Percentiles rank a stretch among this genome's conserved stretches.
These are phyloP conservation scores for Lasioglossum malachurum DNA, from an alignment of 2,888 invertebrate genomes.

Conservation along the genomic window DNA sequence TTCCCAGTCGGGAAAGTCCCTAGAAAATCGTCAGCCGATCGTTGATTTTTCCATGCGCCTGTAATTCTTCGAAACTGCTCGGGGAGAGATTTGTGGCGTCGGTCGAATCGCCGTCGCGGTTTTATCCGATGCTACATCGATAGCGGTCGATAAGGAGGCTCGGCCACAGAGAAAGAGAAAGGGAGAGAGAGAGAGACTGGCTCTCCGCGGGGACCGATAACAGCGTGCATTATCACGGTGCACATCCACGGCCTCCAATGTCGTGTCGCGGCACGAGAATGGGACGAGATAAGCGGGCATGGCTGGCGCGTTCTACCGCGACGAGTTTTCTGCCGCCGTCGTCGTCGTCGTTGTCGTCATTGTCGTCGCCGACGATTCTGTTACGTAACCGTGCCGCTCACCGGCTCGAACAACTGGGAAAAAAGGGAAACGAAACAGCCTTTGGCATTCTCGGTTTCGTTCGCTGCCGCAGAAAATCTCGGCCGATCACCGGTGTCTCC, in stretches of 20 bases:
- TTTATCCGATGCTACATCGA: conserved; percentile 61
- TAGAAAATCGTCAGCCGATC: neutral
- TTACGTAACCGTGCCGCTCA: conserved; percentile 4
- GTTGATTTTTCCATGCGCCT: neutral
- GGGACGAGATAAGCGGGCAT: conserved; percentile 43
- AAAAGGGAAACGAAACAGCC: conserved; percentile 33
- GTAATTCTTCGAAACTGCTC: neutral
- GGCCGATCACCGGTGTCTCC: neutral
- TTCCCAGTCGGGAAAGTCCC: neutral
- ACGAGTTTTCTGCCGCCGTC: conserved; percentile 22
- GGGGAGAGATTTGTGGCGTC: conserved; percentile 21
- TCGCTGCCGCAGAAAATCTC: neutral
- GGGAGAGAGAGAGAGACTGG: neutral
- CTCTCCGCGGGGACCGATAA: conserved; percentile 55
- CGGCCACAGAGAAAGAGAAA: neutral
- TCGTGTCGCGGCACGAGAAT: conserved; percentile 65
- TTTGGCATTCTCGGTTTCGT: conserved; percentile 39
- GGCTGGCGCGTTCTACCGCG: conserved; percentile 16
- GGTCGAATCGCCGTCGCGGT: conserved; percentile 25
- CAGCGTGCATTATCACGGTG: conserved; percentile 77
- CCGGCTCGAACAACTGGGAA: neutral
- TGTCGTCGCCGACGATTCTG: neutral
- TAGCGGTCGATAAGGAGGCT: conserved; percentile 55
- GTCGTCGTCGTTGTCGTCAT: neutral
- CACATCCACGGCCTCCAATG: conserved; percentile 77